A percentile compares a stretch with the other conserved stretches of the same genome.
Conservation (phyloP, 2,113 vertebrate genomes). For the Alaudala cheleensis region DNA sequence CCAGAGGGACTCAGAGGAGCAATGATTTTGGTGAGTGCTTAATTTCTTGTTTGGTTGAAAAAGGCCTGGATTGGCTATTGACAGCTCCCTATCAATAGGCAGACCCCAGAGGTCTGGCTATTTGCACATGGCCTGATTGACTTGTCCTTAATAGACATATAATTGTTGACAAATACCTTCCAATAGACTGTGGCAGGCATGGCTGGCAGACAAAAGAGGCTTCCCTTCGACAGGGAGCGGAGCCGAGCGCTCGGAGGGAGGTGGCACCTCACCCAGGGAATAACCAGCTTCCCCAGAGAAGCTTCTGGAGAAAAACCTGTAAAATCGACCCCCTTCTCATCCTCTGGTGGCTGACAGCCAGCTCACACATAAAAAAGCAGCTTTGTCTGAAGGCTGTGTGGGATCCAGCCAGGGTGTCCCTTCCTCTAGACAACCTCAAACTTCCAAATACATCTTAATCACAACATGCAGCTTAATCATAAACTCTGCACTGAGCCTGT, state of each 20-base stretch:
- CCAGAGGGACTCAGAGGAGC: conserved; percentile 34
- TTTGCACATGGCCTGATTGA: conserved; percentile 94
- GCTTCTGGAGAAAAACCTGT: neutral
- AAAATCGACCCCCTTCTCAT: accelerated
- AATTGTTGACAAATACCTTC: conserved; percentile 99
- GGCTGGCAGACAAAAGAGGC: conserved; percentile 61
- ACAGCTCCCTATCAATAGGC: conserved; percentile 88
- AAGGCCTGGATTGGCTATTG: conserved; percentile 89
- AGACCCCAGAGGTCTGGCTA: conserved; percentile 85
- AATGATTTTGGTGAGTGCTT: conserved; percentile 72
- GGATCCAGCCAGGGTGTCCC: neutral
- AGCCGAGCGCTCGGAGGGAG: neutral
- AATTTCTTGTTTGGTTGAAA: conserved; percentile 82
- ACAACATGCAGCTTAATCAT: neutral
- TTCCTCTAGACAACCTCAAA: neutral
- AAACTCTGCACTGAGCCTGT: neutral
- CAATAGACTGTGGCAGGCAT: conserved; percentile 85
- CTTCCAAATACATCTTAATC: neutral
- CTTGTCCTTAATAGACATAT: conserved; percentile 98
- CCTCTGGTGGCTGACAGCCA: neutral
- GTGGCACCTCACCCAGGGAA: neutral
- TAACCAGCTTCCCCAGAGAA: neutral
- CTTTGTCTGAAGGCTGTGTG: neutral
- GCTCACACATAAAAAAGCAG: neutral
- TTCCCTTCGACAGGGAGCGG: neutral